Evolutionary conservation across 2,888 invertebrate species (phyloP).

Genomic region (Agrotis exclamationis): DNA sequence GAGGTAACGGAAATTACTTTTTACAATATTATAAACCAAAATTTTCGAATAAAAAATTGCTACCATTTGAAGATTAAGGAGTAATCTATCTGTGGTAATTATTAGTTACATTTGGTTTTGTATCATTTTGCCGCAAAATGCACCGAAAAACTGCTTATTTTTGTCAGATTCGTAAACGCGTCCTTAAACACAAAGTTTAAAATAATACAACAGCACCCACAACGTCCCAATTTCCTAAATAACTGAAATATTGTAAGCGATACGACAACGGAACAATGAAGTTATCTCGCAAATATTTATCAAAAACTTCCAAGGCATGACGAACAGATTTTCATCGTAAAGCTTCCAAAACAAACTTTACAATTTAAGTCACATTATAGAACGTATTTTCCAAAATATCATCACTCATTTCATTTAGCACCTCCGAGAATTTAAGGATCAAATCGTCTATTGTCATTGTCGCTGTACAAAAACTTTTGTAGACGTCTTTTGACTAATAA

Average conservation of each 20-base stretch:
- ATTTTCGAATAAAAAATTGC: too few relatives aligned
- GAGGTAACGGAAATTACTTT: too few relatives aligned
- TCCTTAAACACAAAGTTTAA: too few relatives aligned
- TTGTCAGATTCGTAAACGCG: too few relatives aligned
- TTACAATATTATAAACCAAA: too few relatives aligned
- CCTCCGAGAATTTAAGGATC: slow-evolving; percentile 52
- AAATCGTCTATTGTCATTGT: slow-evolving; percentile 59
- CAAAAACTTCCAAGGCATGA: slow-evolving; percentile 8
- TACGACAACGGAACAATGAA: slow-evolving; percentile 6
- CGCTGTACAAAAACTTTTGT: slow-evolving; percentile 51
- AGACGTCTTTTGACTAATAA: slow-evolving; percentile 58
- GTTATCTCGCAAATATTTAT: slow-evolving; percentile 24
- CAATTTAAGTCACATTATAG: slow-evolving; percentile 20
- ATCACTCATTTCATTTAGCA: slow-evolving; percentile 58
- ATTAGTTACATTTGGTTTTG: too few relatives aligned
- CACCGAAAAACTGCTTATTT: too few relatives aligned
- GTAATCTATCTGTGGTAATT: too few relatives aligned
- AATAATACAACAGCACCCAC: neutral
- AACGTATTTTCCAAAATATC: slow-evolving; percentile 45
- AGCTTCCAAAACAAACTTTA: slow-evolving; percentile 29
- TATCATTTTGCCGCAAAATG: too few relatives aligned
- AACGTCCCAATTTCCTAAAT: neutral
- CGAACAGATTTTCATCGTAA: slow-evolving; percentile 17
- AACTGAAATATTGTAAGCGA: neutral
- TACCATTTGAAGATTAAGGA: too few relatives aligned